These are phyloP conservation scores for Helicoverpa assulta DNA, from an alignment of 2,888 invertebrate genomes.

Conservation along the genomic window DNA sequence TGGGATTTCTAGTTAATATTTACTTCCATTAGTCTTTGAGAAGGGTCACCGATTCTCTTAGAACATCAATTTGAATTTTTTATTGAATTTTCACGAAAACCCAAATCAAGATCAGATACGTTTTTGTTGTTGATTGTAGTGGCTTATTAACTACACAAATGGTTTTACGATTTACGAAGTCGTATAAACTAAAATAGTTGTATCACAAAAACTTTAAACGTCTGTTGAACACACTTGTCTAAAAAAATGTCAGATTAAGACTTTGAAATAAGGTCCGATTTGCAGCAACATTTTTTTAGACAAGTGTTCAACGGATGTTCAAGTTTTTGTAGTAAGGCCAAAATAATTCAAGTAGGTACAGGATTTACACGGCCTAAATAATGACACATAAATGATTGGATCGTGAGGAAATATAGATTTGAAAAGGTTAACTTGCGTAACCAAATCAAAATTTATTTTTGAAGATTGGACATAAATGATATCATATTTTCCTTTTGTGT, in stretches of 20 bases:
- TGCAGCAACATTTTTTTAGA: no score
- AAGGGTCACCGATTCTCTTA: conserved; percentile 54
- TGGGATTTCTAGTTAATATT: conserved; percentile 58
- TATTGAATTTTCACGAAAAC: conserved; percentile 60
- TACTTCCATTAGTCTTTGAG: conserved; percentile 59
- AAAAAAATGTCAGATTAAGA: no score
- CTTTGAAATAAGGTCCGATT: no score
- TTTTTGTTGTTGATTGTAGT: conserved; percentile 44
- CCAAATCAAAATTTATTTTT: no score
- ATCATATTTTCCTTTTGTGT: no score
- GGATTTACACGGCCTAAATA: no score
- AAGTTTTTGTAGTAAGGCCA: no score
- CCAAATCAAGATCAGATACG: conserved; percentile 61
- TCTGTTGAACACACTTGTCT: no score
- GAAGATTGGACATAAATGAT: no score
- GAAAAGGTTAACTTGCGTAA: no score
- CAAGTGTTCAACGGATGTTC: no score
- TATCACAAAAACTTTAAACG: no score
- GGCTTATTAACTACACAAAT: conserved; percentile 48
- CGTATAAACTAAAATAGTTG: neutral
- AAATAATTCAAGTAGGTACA: neutral
- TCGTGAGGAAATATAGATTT: neutral
- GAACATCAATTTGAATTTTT: conserved; percentile 61
- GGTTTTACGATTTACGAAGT: neutral
- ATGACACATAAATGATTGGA: neutral